Conservation (phyloP, 2,113 vertebrate genomes). For the Salvelinus alpinus region DNA sequence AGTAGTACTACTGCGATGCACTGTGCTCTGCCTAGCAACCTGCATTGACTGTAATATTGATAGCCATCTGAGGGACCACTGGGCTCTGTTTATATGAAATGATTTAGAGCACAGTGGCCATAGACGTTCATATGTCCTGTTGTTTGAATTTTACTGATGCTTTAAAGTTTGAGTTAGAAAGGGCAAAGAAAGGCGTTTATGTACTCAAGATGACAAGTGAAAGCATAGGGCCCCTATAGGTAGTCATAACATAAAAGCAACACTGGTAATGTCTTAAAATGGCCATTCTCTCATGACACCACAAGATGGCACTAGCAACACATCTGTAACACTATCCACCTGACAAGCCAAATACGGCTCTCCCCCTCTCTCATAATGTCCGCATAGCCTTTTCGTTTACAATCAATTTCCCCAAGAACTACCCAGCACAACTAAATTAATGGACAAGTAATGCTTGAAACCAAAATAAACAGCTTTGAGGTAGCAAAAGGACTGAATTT, state of each 20-base stretch:
- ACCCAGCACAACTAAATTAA: slow-evolving; percentile 51
- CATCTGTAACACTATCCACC: slow-evolving; percentile 34
- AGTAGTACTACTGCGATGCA: background rate
- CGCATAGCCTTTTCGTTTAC: slow-evolving; percentile 46
- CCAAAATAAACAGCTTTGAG: slow-evolving; percentile 59
- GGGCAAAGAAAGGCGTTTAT: background rate
- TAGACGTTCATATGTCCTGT: too few relatives aligned
- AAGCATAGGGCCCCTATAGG: background rate
- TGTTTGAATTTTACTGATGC: too few relatives aligned
- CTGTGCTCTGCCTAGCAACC: background rate
- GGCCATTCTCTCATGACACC: slow-evolving; percentile 29
- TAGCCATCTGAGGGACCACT: background rate
- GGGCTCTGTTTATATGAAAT: background rate
- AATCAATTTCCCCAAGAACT: slow-evolving; percentile 50
- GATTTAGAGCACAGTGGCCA: too few relatives aligned
- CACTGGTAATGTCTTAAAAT: background rate
- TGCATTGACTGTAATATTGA: background rate
- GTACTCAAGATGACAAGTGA: background rate
- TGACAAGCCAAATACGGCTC: slow-evolving; percentile 34
- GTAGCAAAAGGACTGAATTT: slow-evolving; percentile 51
- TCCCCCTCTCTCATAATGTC: slow-evolving; percentile 39
- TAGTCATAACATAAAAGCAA: background rate
- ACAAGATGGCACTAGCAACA: slow-evolving; percentile 73
- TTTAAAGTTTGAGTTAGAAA: background rate
- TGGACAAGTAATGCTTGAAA: slow-evolving; percentile 59